Evolutionary conservation across 92 coral and sea anemone species (phyloP).

Genomic region (Epizoanthus stellaris): DNA sequence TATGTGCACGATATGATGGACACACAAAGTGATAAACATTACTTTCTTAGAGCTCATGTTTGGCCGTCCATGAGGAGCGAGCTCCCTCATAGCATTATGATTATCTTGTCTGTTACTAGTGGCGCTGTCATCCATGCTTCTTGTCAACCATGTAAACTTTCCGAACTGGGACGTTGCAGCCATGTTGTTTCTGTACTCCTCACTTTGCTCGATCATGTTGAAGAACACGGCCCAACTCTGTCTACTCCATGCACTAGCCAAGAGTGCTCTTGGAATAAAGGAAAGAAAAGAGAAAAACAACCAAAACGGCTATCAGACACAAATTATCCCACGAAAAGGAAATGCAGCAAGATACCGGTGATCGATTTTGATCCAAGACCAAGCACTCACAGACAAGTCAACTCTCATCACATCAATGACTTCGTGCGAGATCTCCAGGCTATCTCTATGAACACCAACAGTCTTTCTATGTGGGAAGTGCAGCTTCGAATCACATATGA

Average conservation of each 20-base stretch:
- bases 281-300: conserved; percentile 42
- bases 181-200: conserved; percentile 18
- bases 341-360: conserved; percentile 26
- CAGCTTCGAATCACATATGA: conserved; percentile 41
- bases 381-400: conserved; percentile 39
- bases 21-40: conserved; percentile 29
- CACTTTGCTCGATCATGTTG: conserved; percentile 36
- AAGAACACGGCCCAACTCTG: conserved; percentile 28
- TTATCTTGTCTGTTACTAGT: conserved; percentile 46
- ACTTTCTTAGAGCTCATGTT: conserved; percentile 63
- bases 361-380: conserved; percentile 75
- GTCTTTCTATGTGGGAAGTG: conserved; percentile 53
- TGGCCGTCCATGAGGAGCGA: conserved; percentile 65
- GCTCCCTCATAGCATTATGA: conserved; percentile 42
- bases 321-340: conserved; percentile 51
- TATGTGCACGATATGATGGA: conserved; percentile 55
- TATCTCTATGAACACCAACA: conserved; percentile 20
- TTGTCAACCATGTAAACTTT: conserved; percentile 9
- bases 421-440: conserved; percentile 39
- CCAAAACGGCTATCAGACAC: conserved; percentile 44
- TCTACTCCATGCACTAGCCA: conserved; percentile 35
- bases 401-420: conserved; percentile 14
- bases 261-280: conserved; percentile 41
- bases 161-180: conserved; percentile 11
- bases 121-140: conserved; percentile 38